phyloP scores from a whole-genome alignment of 1,140 invertebrate species.

The Tetramorium simillimum region DNA sequence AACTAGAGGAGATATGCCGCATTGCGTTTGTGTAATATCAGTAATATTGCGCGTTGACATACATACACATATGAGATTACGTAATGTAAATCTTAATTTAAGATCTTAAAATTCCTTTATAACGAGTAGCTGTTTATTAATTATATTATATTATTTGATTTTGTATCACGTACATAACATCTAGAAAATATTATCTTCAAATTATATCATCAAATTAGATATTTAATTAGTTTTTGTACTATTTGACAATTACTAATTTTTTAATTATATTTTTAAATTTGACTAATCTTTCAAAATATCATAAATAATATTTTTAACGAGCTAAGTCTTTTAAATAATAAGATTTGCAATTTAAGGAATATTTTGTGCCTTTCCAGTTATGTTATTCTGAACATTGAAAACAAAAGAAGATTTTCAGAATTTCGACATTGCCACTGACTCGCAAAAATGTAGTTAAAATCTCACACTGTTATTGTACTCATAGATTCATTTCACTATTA shows the following conservation, averaged over 20 bases:
- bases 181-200: constrained; percentile 4
- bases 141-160: not conserved
- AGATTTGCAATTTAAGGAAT: not conserved
- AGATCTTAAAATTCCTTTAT: not conserved
- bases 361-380: constrained; percentile 12
- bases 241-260: not conserved
- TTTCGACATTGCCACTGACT: not conserved
- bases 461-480: constrained; percentile 16
- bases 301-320: not conserved
- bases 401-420: not conserved
- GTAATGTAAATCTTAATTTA: not conserved
- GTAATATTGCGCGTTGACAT: not conserved
- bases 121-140: not conserved
- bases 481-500: constrained; percentile 13
- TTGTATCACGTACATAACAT: not conserved
- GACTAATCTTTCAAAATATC: not conserved
- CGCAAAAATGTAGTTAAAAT: constrained; percentile 11
- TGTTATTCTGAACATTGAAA: not conserved
- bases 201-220: not conserved
- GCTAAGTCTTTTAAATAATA: not conserved
- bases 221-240: not conserved
- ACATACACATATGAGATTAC: not conserved
- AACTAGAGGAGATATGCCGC: not conserved
- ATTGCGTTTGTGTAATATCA: not conserved
- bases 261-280: not conserved